Evolutionary conservation across 2,113 vertebrate species (phyloP).

Genomic region (Mellivora capensis): DNA sequence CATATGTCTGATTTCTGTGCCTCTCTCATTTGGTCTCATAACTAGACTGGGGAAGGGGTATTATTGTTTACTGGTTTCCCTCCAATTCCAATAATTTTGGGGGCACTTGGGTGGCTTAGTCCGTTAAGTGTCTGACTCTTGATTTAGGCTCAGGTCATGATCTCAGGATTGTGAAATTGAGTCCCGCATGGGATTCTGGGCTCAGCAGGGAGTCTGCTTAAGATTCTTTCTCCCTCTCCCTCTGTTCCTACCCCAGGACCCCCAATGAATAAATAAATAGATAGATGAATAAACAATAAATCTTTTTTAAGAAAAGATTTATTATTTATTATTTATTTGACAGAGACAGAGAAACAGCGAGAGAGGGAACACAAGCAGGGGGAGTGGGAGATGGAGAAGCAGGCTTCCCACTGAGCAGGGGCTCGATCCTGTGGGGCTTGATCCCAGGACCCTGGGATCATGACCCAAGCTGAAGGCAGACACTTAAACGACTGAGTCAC

Average conservation of each 20-base stretch:
- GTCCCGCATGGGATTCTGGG: rapidly evolving
- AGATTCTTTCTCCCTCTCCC: not conserved
- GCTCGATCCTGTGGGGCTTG: too few relatives aligned
- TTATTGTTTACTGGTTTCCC: not conserved
- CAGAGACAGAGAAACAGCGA: too few relatives aligned
- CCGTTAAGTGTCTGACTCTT: not conserved
- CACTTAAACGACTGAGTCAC: too few relatives aligned
- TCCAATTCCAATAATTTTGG: not conserved
- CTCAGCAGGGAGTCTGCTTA: not conserved
- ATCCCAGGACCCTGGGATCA: too few relatives aligned
- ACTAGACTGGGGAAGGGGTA: not conserved
- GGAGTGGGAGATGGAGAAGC: too few relatives aligned
- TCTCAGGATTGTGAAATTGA: not conserved
- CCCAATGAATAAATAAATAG: not conserved
- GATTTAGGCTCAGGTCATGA: not conserved
- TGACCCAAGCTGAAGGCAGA: too few relatives aligned
- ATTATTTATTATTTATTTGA: too few relatives aligned
- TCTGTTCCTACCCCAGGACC: not conserved
- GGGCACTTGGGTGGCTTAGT: not conserved
- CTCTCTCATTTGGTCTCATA: not conserved
- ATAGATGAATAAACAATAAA: too few relatives aligned
- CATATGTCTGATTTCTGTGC: not conserved
- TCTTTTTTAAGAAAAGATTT: not conserved
- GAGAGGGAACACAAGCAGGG: too few relatives aligned
- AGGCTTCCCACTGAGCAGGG: too few relatives aligned